These are phyloP conservation scores for Lysandra bellargus DNA, from an alignment of 2,888 invertebrate species.

Conservation along the genomic window DNA sequence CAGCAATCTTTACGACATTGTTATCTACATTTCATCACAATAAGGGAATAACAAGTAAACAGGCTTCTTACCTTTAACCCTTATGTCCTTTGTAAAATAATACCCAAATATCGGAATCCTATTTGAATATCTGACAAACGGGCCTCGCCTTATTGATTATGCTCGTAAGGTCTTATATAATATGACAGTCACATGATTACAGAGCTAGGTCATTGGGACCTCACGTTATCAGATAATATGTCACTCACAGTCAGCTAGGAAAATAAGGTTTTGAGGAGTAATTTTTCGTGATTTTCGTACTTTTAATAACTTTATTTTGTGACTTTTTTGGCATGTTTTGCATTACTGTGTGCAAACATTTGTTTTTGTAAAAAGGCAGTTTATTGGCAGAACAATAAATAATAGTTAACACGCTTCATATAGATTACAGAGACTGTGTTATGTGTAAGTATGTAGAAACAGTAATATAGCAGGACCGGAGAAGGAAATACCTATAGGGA, in stretches of 20 bases:
- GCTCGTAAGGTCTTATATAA: constrained; percentile 3
- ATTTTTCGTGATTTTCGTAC: neutral
- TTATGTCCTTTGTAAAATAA: neutral
- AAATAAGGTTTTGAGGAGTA: neutral
- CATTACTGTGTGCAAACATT: no score
- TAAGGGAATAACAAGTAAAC: neutral
- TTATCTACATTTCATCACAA: neutral
- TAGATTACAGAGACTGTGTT: no score
- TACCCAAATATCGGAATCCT: constrained; percentile 9
- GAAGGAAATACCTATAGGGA: no score
- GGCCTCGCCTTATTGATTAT: neutral
- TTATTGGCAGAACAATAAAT: no score
- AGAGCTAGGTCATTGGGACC: neutral
- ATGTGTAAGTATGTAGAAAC: no score
- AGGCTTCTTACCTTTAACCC: neutral
- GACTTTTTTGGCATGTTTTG: no score
- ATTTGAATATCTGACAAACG: constrained; percentile 8
- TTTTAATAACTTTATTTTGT: no score
- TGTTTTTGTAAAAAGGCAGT: no score
- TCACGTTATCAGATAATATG: neutral
- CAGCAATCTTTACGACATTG: neutral
- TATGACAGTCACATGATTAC: constrained; percentile 15
- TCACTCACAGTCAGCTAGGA: neutral
- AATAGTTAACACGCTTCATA: no score
- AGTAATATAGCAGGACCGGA: no score